Evolutionary conservation across 2,113 vertebrate genomes (phyloP), one percentile per base, ranked within the genome.

Genomic region (Haemorhous mexicanus): DNA sequence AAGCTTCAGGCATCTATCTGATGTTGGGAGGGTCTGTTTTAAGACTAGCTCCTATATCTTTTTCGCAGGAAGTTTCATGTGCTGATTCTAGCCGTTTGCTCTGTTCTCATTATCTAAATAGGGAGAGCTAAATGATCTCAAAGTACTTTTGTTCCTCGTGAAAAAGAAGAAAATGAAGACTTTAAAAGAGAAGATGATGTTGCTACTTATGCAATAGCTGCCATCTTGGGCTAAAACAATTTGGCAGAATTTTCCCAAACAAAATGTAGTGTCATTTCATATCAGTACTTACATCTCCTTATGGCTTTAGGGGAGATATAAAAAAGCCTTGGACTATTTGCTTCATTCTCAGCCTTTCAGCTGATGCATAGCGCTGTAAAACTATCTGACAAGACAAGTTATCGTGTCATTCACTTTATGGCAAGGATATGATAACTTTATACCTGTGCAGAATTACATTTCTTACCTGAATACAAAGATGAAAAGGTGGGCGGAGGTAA

Each of bases 261-360:
- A 83, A 93, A 93, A 93, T 52, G 16, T 70, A 93, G 37, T 90
- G 93, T 95, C 94, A 86, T 92, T 95, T 95, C 72, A 9, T 44
- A 95, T 95, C 84, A 95, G 85, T 41, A 74, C 90, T 92, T 91
- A 90, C 64, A 75, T 91, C 62, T 91, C 33, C 64, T 63, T 70
- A 41, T 81, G 79, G 72, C 82, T 96, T 91, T 89, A 88, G 82
- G 94, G 87, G 30, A 90, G 33, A 56, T 76, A 70, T 16, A 84
- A 93, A 97, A 96, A 96, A 88, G 30, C 1, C 47, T 55, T 87
- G 41, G 33, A 86, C 50, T 90, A 63, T 91, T 88, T 92, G 27
- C 68, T 93, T 95, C 44, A 18, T 94, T 94, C 75, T 91, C 68
- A 88, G 72, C 55, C 55, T 90, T 88, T 43, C 64, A 90, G 61